Conservation (phyloP, 2,113 vertebrate genomes). For the Heloderma charlesbogerti region DNA sequence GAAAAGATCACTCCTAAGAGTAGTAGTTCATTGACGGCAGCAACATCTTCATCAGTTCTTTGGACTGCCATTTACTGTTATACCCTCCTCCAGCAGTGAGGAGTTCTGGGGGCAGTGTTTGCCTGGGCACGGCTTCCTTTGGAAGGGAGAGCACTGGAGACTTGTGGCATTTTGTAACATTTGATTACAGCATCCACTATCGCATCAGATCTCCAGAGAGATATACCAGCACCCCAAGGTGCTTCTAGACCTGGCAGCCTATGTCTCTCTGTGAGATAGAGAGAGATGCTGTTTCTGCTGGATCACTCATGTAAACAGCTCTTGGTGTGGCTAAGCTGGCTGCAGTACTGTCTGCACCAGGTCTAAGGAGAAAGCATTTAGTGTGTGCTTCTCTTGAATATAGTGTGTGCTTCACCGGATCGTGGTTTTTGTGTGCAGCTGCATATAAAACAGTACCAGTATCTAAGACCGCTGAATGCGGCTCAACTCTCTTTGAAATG, state of each 20-base stretch:
- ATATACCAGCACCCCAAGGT: background rate
- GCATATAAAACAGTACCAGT: background rate
- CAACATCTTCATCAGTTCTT: background rate
- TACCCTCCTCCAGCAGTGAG: background rate
- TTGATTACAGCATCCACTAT: background rate
- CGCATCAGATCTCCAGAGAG: background rate
- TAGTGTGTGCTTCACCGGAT: background rate
- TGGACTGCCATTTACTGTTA: background rate
- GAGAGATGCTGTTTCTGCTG: background rate
- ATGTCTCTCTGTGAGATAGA: background rate
- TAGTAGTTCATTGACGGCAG: background rate
- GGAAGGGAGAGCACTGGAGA: background rate
- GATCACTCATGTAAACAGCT: background rate
- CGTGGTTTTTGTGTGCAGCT: background rate
- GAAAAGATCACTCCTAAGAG: background rate
- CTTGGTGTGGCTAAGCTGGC: background rate
- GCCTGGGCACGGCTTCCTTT: no score
- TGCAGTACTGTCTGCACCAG: background rate
- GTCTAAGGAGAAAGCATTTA: background rate
- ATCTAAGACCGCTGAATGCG: background rate
- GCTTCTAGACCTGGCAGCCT: background rate
- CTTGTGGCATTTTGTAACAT: background rate
- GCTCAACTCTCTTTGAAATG: background rate
- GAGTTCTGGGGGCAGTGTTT: background rate
- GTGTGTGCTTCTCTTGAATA: background rate